These are phyloP conservation scores for Euura saliciscinereae DNA, from an alignment of 1,140 invertebrate genomes.

Conservation along the genomic window DNA sequence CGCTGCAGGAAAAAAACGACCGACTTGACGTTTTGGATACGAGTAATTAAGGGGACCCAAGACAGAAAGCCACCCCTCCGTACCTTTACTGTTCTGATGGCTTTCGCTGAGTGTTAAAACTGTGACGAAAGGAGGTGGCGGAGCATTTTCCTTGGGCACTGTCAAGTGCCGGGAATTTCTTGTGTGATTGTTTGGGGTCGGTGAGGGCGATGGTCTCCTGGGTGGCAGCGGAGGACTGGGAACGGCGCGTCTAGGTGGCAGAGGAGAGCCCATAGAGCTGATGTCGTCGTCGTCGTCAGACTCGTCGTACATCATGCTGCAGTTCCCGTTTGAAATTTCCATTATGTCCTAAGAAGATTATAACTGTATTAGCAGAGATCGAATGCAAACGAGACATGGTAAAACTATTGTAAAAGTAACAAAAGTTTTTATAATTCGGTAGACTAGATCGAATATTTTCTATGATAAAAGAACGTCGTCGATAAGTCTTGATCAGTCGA, in stretches of 20 bases:
- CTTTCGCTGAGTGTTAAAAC: constrained; percentile 46
- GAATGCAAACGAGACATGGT: too few species aligned
- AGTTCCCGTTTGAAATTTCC: constrained; percentile 54
- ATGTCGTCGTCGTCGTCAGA: constrained; percentile 44
- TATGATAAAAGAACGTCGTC: too few species aligned
- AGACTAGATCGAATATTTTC: too few species aligned
- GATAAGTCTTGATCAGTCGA: too few species aligned
- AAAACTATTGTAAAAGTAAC: too few species aligned
- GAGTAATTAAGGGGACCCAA: too few species aligned
- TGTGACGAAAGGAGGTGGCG: constrained; percentile 50
- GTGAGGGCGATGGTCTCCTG: constrained; percentile 66
- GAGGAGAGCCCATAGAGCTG: constrained; percentile 63
- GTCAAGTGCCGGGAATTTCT: constrained; percentile 53
- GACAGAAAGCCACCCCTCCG: too few species aligned
- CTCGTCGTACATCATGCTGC: constrained; percentile 51
- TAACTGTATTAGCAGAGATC: too few species aligned
- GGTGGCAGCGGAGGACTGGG: constrained; percentile 70
- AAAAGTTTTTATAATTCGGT: too few species aligned
- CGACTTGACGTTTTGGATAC: neutral
- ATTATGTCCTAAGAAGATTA: constrained; percentile 54
- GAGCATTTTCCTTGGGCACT: constrained; percentile 62
- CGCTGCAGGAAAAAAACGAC: constrained; percentile 27
- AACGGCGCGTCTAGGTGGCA: constrained; percentile 50
- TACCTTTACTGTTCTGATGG: constrained; percentile 53
- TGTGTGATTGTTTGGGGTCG: constrained; percentile 45